A percentile compares a stretch with the other conserved stretches of the same genome.
Evolutionary conservation across 1,140 invertebrate species (phyloP).

Genomic region (Drosophila saltans): DNA sequence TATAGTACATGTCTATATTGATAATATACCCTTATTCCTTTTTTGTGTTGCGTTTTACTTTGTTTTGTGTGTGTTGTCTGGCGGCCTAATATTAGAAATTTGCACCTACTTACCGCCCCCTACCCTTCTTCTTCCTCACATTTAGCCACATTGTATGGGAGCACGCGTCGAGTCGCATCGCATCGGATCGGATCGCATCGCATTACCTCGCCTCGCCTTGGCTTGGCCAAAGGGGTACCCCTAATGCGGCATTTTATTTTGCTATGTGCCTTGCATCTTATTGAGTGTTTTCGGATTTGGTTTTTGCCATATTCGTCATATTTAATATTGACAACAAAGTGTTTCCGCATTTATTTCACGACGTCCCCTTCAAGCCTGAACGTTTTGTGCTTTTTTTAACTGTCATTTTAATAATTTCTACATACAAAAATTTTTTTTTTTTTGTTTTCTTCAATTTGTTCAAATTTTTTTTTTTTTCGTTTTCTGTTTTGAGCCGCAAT

Average conservation of each 20-base stretch:
- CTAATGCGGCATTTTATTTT: slow-evolving; percentile 71
- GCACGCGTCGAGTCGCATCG: too few species aligned
- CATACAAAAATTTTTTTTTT: slow-evolving; percentile 35
- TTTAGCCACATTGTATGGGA: too few species aligned
- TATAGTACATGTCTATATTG: neutral
- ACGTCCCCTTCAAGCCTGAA: slow-evolving; percentile 21
- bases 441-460: neutral
- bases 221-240: slow-evolving; percentile 22
- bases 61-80: neutral
- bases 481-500: too few species aligned
- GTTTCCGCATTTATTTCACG: slow-evolving; percentile 78
- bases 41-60: neutral
- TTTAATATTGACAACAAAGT: slow-evolving; percentile 78
- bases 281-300: slow-evolving; percentile 78
- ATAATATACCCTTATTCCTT: slow-evolving; percentile 9
- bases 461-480: too few species aligned
- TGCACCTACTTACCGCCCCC: neutral
- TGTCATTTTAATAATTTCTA: slow-evolving; percentile 80
- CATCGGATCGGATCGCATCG: too few species aligned
- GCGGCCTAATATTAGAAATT: slow-evolving; percentile 9
- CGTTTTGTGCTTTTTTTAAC: slow-evolving; percentile 78
- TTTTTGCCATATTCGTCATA: slow-evolving; percentile 80
- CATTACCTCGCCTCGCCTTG: neutral
- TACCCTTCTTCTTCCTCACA: too few species aligned
- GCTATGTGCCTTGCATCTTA: slow-evolving; percentile 73